Evolutionary conservation across 2,113 vertebrate species (phyloP).

Genomic region (Oncorhynchus gorbuscha): DNA sequence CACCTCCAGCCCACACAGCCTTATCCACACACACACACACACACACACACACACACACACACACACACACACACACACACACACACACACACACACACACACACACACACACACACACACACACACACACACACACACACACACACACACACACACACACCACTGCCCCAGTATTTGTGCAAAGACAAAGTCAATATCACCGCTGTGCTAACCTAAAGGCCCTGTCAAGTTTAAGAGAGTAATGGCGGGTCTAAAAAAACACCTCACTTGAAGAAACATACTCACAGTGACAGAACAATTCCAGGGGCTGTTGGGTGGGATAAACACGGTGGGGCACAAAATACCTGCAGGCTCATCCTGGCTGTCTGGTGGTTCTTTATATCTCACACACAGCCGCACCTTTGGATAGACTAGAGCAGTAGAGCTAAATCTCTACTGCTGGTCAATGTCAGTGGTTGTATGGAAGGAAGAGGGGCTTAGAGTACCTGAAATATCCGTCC

Average conservation of each 20-base stretch:
- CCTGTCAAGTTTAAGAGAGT: conserved; percentile 35
- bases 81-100: too few species aligned
- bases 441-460: too few species aligned
- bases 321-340: conserved; percentile 15
- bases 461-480: too few species aligned
- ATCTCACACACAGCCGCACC: conserved; percentile 3
- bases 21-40: background rate
- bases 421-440: background rate
- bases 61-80: too few species aligned
- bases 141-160: too few species aligned
- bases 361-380: conserved; percentile 7
- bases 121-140: background rate
- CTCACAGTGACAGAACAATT: conserved; percentile 62
- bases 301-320: conserved; percentile 32
- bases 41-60: too few species aligned
- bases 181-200: conserved; percentile 35
- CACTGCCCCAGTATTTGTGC: conserved; percentile 29
- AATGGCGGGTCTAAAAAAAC: conserved; percentile 5
- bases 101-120: too few species aligned
- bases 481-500: conserved; percentile 83
- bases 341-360: conserved; percentile 25
- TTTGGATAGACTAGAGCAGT: background rate
- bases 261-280: conserved; percentile 42
- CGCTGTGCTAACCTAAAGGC: conserved; percentile 14
- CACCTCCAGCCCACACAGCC: conserved; percentile 23